Percentiles rank a stretch among this genome's conserved stretches.
These are phyloP conservation scores for Hepsetus odoe DNA, from an alignment of 2,113 vertebrate genomes.

Conservation along the genomic window DNA sequence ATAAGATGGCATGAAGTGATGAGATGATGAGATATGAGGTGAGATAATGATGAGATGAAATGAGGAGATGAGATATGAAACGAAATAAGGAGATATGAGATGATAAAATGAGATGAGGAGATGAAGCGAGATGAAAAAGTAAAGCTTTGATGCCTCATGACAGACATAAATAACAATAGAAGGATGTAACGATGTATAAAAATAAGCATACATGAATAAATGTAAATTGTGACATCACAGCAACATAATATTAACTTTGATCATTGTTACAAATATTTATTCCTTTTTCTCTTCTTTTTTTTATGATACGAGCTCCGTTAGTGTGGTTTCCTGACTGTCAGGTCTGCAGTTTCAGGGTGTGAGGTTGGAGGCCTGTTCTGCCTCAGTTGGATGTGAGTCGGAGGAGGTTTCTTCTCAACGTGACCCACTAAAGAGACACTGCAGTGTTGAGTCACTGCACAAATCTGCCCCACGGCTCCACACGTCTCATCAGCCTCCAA, in stretches of 20 bases:
- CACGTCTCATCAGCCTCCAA: constrained; percentile 20
- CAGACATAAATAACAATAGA: too few relatives aligned
- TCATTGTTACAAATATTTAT: too few relatives aligned
- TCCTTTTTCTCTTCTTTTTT: background rate
- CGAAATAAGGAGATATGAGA: too few relatives aligned
- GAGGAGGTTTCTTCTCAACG: background rate
- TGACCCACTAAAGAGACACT: constrained; percentile 47
- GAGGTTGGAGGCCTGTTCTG: background rate
- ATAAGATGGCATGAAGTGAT: too few relatives aligned
- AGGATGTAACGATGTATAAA: too few relatives aligned
- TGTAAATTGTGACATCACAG: background rate
- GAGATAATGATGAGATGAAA: too few relatives aligned
- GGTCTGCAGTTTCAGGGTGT: background rate
- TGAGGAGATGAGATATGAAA: too few relatives aligned
- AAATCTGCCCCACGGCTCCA: constrained; percentile 16
- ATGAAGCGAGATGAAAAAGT: too few relatives aligned
- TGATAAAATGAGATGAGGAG: too few relatives aligned
- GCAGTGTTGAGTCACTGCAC: constrained; percentile 44
- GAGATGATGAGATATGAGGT: too few relatives aligned
- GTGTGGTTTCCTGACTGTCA: background rate
- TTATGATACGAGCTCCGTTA: background rate
- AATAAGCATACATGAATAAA: background rate
- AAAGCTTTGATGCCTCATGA: too few relatives aligned
- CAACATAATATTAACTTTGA: too few relatives aligned
- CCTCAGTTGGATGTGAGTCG: background rate